Evolutionary conservation across 2,888 invertebrate species (phyloP).

Genomic region (Parnassius smintheus): DNA sequence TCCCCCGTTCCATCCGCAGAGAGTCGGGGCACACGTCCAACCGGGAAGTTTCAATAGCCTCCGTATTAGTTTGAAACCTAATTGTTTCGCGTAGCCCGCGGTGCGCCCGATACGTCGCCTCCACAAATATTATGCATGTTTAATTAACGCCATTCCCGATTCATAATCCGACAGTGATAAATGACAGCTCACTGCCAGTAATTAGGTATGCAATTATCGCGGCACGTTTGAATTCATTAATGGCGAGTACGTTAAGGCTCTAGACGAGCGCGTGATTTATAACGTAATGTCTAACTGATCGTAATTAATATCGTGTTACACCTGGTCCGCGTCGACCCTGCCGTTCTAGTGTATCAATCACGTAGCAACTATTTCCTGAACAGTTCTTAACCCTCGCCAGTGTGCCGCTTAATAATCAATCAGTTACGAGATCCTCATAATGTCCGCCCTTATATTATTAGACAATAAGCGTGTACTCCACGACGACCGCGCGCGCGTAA

Average conservation of each 20-base stretch:
- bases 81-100: constrained; percentile 50
- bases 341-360: constrained; percentile 46
- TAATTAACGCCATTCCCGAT: constrained; percentile 76
- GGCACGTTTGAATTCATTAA: constrained; percentile 77
- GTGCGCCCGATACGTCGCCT: constrained; percentile 45
- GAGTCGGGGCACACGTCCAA: constrained; percentile 38
- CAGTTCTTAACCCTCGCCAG: constrained; percentile 50
- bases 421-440: constrained; percentile 61
- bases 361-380: constrained; percentile 44
- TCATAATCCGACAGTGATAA: constrained; percentile 80
- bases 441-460: constrained; percentile 65
- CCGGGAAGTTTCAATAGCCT: constrained; percentile 46
- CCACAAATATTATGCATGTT: constrained; percentile 75
- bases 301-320: constrained; percentile 72
- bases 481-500: constrained; percentile 60
- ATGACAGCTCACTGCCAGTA: constrained; percentile 70
- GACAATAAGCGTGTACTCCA: constrained; percentile 68
- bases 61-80: constrained; percentile 58
- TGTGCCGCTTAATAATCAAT: constrained; percentile 58
- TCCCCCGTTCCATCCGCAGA: constrained; percentile 40
- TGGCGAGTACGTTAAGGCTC: constrained; percentile 54
- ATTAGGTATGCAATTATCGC: constrained; percentile 79
- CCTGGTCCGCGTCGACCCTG: constrained; percentile 44
- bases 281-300: constrained; percentile 61
- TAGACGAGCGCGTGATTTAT: constrained; percentile 72